phyloP scores from a whole-genome alignment of 2,797 vertebrate species.

The Linurgus olivaceus region DNA sequence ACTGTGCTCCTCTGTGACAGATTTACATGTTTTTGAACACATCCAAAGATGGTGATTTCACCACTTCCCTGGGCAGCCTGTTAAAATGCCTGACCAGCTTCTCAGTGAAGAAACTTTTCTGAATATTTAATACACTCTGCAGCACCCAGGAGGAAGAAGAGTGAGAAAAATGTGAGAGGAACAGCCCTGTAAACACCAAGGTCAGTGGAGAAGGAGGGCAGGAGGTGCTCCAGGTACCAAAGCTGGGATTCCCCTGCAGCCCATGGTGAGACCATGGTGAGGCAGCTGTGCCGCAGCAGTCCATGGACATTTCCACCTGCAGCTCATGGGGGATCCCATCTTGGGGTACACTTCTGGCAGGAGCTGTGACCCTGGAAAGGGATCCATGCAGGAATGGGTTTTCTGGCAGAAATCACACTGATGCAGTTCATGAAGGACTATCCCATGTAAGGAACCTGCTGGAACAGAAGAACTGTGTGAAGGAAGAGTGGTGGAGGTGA shows the following conservation, averaged over 20 bases:
- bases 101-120: neutral
- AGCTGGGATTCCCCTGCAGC: neutral
- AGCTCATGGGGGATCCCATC: no score
- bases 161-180: neutral
- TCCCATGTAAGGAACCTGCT: neutral
- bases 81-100: neutral
- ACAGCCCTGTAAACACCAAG: neutral
- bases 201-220: neutral
- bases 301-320: neutral
- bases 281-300: neutral
- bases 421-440: neutral
- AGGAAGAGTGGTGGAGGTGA: neutral
- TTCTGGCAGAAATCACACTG: neutral
- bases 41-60: neutral
- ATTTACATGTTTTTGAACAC: neutral
- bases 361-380: neutral
- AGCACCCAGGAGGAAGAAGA: neutral
- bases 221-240: neutral
- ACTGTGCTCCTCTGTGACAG: neutral
- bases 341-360: neutral
- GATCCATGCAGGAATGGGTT: rapidly evolving
- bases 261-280: rapidly evolving
- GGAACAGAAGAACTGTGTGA: neutral
- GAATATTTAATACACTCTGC: rapidly evolving
- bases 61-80: neutral